Conservation (phyloP, 2,113 vertebrate species). For the Hyaena hyaena region DNA sequence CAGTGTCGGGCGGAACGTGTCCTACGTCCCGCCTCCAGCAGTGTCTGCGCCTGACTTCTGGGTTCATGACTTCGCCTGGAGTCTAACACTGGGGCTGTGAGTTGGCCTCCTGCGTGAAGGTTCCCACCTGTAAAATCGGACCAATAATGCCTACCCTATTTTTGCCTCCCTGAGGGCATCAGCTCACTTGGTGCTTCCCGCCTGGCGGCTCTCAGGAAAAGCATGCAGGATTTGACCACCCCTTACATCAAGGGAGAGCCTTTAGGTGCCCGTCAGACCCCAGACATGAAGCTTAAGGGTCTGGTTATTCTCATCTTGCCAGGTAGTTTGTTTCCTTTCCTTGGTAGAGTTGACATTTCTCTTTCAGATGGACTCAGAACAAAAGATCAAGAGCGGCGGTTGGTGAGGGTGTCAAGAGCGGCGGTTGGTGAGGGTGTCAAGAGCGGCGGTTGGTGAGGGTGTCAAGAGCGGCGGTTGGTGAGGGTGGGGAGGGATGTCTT, state of each 20-base stretch:
- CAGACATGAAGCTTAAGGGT: not conserved
- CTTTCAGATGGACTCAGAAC: not conserved
- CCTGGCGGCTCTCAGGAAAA: not conserved
- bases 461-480: not conserved
- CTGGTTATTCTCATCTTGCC: not conserved
- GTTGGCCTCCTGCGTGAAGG: not conserved
- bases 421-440: no score
- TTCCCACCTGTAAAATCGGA: not conserved
- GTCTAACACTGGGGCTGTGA: not conserved
- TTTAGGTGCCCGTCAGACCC: not conserved
- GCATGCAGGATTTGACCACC: not conserved
- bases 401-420: no score
- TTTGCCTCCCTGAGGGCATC: not conserved
- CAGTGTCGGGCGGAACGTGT: rapidly evolving
- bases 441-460: no score
- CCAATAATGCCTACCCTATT: rapidly evolving
- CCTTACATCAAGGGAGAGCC: not conserved
- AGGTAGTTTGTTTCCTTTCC: not conserved
- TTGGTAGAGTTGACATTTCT: not conserved
- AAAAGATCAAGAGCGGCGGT: not conserved
- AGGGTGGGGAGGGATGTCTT: not conserved
- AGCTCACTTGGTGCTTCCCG: not conserved
- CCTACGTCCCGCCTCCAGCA: not conserved
- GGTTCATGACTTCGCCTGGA: no score
- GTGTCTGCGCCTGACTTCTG: not conserved